A percentile compares a stretch with the other conserved stretches of the same genome.
Conservation (phyloP, 2,797 vertebrate genomes). For the Hydrophis major region DNA sequence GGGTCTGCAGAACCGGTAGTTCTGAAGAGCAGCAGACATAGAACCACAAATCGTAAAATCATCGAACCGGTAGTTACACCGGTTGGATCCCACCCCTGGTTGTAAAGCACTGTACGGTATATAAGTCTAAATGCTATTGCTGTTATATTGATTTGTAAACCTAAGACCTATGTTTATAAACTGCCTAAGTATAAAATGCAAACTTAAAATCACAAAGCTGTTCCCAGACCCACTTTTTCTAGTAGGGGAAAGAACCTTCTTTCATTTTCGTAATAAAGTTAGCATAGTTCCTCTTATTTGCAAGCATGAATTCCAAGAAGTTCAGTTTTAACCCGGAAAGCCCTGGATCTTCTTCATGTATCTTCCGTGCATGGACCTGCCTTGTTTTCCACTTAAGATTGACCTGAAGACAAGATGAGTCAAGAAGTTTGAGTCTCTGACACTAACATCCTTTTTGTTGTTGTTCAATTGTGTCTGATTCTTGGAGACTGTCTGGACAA, state of each 20-base stretch:
- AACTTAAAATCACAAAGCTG: neutral
- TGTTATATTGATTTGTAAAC: neutral
- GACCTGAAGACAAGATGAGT: neutral
- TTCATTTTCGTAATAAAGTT: neutral
- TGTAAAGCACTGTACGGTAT: too few species aligned
- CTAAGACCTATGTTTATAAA: neutral
- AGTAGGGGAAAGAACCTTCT: neutral
- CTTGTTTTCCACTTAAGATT: neutral
- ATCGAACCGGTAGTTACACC: too few species aligned
- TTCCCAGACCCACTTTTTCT: neutral
- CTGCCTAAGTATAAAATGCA: neutral
- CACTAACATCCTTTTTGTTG: neutral
- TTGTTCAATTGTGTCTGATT: neutral
- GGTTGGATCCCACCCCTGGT: too few species aligned
- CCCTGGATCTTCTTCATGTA: neutral
- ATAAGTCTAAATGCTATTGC: too few species aligned
- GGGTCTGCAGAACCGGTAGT: too few species aligned
- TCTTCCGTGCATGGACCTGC: neutral
- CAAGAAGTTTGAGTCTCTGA: neutral
- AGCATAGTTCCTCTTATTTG: neutral
- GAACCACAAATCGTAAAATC: too few species aligned
- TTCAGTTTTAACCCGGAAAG: neutral
- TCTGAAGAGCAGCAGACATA: too few species aligned
- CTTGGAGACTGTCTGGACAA: neutral
- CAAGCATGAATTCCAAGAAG: neutral